Evolutionary conservation across 2,888 invertebrate species (phyloP).

Genomic region (Congeria kusceri): DNA sequence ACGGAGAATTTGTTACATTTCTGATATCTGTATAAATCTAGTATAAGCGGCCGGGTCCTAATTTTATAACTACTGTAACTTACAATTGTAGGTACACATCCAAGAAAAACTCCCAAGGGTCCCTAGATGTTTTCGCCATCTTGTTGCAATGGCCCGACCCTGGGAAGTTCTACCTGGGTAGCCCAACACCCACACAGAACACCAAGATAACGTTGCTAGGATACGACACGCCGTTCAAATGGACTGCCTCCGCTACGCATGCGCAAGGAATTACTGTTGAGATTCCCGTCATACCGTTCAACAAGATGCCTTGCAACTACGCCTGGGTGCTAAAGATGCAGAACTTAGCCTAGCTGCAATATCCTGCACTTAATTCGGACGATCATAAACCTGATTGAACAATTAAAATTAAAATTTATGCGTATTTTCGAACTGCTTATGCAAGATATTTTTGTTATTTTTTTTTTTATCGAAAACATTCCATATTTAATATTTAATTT

Average conservation of each 20-base stretch:
- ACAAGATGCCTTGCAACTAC: slow-evolving; percentile 69
- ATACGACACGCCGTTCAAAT: slow-evolving; percentile 65
- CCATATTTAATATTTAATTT: no score
- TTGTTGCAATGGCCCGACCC: slow-evolving; percentile 90
- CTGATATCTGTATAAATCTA: no score
- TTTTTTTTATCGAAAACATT: no score
- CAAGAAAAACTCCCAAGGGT: slow-evolving; percentile 48
- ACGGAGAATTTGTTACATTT: no score
- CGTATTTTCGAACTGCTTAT: no score
- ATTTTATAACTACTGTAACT: no score
- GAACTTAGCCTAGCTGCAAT: slow-evolving; percentile 2
- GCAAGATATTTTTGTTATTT: no score
- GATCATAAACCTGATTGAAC: no score
- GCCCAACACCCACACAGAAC: slow-evolving; percentile 80
- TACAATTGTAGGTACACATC: slow-evolving; percentile 77
- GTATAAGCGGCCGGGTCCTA: no score
- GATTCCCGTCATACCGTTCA: slow-evolving; percentile 71
- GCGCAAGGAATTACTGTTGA: slow-evolving; percentile 69
- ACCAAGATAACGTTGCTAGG: slow-evolving; percentile 87
- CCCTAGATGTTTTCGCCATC: slow-evolving; percentile 88
- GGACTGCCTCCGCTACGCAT: slow-evolving; percentile 24
- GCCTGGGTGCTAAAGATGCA: slow-evolving; percentile 77
- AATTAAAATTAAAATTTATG: no score
- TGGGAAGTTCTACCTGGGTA: slow-evolving; percentile 87
- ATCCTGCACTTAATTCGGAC: no score